Evolutionary conservation across 2,113 vertebrate genomes (phyloP).

Genomic region (Equus przewalskii): DNA sequence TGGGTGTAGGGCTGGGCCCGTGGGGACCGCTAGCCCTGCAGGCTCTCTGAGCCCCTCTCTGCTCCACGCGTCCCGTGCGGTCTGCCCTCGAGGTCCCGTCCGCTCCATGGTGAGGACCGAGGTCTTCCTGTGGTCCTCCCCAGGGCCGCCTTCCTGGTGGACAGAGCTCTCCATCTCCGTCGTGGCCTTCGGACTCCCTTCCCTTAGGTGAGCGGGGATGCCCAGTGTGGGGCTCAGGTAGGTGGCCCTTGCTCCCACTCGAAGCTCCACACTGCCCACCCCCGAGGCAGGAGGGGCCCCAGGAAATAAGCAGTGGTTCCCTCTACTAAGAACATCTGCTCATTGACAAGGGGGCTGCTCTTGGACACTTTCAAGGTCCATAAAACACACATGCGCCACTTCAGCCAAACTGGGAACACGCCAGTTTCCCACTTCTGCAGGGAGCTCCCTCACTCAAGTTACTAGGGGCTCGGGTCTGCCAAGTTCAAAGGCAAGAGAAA

Average conservation of each 20-base stretch:
- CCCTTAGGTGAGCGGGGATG: constrained; percentile 90
- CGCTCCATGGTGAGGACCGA: constrained; percentile 94
- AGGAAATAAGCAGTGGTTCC: too few species aligned
- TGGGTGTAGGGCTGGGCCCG: background rate
- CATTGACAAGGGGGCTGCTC: too few species aligned
- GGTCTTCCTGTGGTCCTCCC: constrained; percentile 95
- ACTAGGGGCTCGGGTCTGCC: background rate
- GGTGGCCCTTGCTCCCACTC: fast-evolving
- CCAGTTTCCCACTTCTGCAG: fast-evolving
- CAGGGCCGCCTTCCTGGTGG: constrained; percentile 93
- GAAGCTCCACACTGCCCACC: fast-evolving
- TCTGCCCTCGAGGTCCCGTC: constrained; percentile 89
- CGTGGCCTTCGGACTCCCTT: constrained; percentile 93
- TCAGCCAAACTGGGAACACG: too few species aligned
- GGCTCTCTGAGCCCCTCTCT: fast-evolving
- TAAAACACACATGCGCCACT: fast-evolving
- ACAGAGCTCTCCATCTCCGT: constrained; percentile 93
- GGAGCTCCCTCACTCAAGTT: too few species aligned
- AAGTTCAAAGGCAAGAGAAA: background rate
- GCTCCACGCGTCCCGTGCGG: background rate
- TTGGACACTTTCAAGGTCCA: background rate
- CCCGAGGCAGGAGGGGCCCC: background rate
- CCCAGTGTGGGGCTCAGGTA: fast-evolving
- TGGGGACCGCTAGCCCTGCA: fast-evolving
- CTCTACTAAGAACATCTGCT: background rate